Base-by-base conservation (phyloP, 64 coral and sea anemone species). In the Montipora cactus region DNA sequence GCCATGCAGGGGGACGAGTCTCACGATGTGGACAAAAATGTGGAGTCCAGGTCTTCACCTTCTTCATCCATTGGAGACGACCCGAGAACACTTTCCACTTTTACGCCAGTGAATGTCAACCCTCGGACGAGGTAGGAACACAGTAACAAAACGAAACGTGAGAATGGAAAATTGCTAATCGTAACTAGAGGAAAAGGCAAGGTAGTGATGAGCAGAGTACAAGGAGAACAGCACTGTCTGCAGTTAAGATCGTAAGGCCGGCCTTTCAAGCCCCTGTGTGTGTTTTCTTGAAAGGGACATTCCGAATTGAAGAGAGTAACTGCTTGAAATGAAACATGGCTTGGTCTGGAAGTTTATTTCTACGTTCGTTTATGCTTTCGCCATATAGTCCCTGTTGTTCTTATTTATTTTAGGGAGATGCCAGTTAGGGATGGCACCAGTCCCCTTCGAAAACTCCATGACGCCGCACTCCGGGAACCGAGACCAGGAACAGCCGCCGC, bases 401-500 rank as follows among this genome's bases (percentile, higher is more conserved):
- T 49, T 49, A 50, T 4, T 62, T 61, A 37, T 62, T n/a, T 11
- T 6, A 86, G 66, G 18, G 62, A 71, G 18, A 48, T 3, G 18
- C 44, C 82, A 0, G 47, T 64, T 49, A 72, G 67, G 59, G 72
- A 77, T 77, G 48, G 44, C 87, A 61, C 74, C 20, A 89, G 87
- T 23, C 51, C 87, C 20, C 48, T 50, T 18, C 49, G 72, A 3
- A 76, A 89, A 89, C 87, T 77, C n/a, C 46, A 59, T 69, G 80
- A 59, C 70, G 49, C 79, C 22, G 47, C 71, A 23, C 74, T 74
- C 53, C 79, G 28, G 67, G 90, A 21, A 58, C 44, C 76, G 14
- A 76, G 91, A 49, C 91, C 91, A 15, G 91, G 91, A 14, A 93
- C 91, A 52, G 91, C 91, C 28, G 91, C 91, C n/a, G 91, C 91